Evolutionary conservation across 2,888 invertebrate species (phyloP).

Genomic region (Strigamia transsilvanica): DNA sequence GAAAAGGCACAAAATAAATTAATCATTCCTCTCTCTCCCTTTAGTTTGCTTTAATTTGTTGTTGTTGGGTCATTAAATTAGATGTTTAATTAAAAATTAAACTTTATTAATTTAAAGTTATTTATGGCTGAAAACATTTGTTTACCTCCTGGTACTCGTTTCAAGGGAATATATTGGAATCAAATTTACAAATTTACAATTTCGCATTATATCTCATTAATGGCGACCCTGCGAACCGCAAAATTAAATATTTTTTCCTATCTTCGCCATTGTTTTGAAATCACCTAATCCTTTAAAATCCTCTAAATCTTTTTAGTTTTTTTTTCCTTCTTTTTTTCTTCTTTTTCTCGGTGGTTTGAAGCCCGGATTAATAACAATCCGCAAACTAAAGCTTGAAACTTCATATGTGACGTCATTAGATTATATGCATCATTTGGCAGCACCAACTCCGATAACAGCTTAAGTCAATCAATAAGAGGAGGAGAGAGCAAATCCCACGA

Average conservation of each 20-base stretch:
- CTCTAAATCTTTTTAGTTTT: background rate
- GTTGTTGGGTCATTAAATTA: conserved; percentile 5
- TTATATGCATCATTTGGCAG: conserved; percentile 14
- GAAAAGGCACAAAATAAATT: background rate
- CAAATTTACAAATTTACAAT: no score
- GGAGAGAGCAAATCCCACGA: background rate
- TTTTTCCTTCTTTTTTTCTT: background rate
- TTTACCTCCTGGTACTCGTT: no score
- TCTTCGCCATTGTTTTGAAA: no score
- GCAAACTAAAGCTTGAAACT: background rate
- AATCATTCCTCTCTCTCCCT: background rate
- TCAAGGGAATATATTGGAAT: no score
- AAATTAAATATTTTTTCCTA: no score
- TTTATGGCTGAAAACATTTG: no score
- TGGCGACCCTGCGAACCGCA: no score
- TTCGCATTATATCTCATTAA: no score
- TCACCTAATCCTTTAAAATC: no score
- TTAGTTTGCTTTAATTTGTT: background rate
- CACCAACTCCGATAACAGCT: background rate
- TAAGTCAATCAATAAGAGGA: background rate
- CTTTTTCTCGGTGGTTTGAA: background rate
- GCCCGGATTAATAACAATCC: conserved; percentile 6
- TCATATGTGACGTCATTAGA: background rate
- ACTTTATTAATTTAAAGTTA: background rate
- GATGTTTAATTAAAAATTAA: background rate